phyloP scores from a whole-genome alignment of 1,140 invertebrate genomes.

The Oscheius sp. region DNA sequence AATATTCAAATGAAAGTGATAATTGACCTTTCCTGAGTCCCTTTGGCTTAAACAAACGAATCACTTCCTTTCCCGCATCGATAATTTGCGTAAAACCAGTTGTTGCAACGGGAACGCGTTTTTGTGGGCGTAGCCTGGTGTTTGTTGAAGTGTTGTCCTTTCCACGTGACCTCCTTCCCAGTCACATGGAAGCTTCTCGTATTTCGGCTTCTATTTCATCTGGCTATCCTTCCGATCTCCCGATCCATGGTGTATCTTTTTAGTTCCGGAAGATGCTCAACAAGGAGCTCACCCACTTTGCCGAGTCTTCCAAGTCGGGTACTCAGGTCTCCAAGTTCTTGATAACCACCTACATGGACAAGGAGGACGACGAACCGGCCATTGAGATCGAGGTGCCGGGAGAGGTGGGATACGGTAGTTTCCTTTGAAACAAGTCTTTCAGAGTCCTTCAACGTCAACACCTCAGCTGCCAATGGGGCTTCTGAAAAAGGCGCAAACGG shows the following conservation, averaged over 20 bases:
- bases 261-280: constrained; percentile 99
- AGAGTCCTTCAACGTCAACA: constrained; percentile 34
- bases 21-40: too few relatives aligned
- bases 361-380: constrained; percentile 63
- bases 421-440: constrained; percentile 2
- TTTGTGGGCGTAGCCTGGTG: too few relatives aligned
- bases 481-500: constrained; percentile 58
- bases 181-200: not conserved
- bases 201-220: not conserved
- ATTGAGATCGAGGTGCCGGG: constrained; percentile 41
- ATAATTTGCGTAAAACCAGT: too few relatives aligned
- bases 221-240: not conserved
- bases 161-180: not conserved
- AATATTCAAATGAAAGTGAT: too few relatives aligned
- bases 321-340: constrained; percentile 98
- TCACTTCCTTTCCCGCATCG: too few relatives aligned
- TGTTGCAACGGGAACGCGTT: too few relatives aligned
- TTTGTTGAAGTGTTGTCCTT: too few relatives aligned
- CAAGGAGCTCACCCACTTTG: constrained; percentile 97
- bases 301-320: constrained; percentile 95
- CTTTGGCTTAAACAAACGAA: too few relatives aligned
- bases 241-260: constrained; percentile 59
- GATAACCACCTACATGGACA: constrained; percentile 95
- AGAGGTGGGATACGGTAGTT: too few relatives aligned
- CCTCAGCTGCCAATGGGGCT: constrained; percentile 25